Evolutionary conservation across 2,797 vertebrate species (phyloP), one percentile per base, ranked within the genome.

Genomic region (Parambassis ranga): DNA sequence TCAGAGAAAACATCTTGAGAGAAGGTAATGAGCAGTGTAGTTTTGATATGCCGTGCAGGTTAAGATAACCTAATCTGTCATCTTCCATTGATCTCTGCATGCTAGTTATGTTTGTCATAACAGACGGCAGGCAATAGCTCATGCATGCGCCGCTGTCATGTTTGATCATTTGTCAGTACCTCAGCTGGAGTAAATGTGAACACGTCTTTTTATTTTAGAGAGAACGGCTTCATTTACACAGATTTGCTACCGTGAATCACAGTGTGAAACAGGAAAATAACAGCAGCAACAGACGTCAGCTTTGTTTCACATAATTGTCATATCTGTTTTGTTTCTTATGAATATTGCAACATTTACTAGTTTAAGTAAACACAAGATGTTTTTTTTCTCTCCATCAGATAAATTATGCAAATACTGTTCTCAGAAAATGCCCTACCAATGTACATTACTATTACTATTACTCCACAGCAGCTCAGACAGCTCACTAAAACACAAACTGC

Each of bases 21-120:
- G 51, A 59, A 72, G 53, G 56, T 86, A 85, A 86, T 80, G 68
- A 85, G 50, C 47, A 20, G 66, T 53, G 65, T 43, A 59, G 52
- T 43, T 81, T 60, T 78, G 59, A 78, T 71, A 57, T 66, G 49
- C 74, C 46, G 69, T 11, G 36, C 57, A 79, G 71, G 76, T 83
- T 73, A 80, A 60, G 37, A 84, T 78, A 82, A 83, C 67, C 75
- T 84, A 72, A 87, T 86, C 69, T 82, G 83, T 86, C 84, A 71
- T 65, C 65, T 81, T 51, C 65, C 74, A 84, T 88, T 66, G 66
- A 84, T 84, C 73, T 78, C 71, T 24, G 60, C 50, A 14, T 60
- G 70, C 60, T 77, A 65, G 41, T 82, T 71, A 74, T 53, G 78
- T 86, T 87, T 60, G 61, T 84, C 80, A 71, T 70, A 79, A 60